Conservation (phyloP, 2,888 invertebrate species). For the Oscheius sp. region DNA sequence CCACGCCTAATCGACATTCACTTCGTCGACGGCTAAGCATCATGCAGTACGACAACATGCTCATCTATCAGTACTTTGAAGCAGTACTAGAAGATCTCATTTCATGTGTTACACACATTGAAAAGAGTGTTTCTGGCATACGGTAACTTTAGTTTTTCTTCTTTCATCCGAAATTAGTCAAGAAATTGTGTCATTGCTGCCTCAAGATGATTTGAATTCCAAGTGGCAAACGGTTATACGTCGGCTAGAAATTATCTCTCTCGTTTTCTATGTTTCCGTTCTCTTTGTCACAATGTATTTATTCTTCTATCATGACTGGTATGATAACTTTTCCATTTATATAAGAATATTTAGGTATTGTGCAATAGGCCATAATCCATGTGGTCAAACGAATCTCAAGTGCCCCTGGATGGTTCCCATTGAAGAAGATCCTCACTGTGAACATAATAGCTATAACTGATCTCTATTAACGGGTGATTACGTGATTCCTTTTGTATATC, state of each 20-base stretch:
- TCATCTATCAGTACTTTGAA: constrained; percentile 67
- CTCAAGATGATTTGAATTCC: constrained; percentile 59
- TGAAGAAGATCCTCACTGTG: constrained; percentile 49
- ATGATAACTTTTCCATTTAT: neutral
- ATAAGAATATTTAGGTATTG: constrained; percentile 54
- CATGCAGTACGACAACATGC: constrained; percentile 66
- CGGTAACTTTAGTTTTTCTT: constrained; percentile 37
- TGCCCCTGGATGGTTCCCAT: constrained; percentile 64
- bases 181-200: constrained; percentile 59
- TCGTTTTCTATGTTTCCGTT: constrained; percentile 65
- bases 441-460: constrained; percentile 56
- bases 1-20: constrained; percentile 26
- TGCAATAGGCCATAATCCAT: constrained; percentile 65
- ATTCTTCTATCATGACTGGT: constrained; percentile 69
- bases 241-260: constrained; percentile 64
- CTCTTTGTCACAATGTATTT: constrained; percentile 65
- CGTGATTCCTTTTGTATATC: constrained; percentile 24
- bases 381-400: constrained; percentile 63
- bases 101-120: constrained; percentile 55
- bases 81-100: constrained; percentile 64
- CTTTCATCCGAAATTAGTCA: constrained; percentile 43
- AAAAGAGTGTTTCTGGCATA: constrained; percentile 57
- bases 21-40: constrained; percentile 61
- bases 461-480: constrained; percentile 16
- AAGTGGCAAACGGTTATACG: constrained; percentile 67